Evolutionary conservation across 2,888 invertebrate species (phyloP).

Genomic region (Lypha dubia): DNA sequence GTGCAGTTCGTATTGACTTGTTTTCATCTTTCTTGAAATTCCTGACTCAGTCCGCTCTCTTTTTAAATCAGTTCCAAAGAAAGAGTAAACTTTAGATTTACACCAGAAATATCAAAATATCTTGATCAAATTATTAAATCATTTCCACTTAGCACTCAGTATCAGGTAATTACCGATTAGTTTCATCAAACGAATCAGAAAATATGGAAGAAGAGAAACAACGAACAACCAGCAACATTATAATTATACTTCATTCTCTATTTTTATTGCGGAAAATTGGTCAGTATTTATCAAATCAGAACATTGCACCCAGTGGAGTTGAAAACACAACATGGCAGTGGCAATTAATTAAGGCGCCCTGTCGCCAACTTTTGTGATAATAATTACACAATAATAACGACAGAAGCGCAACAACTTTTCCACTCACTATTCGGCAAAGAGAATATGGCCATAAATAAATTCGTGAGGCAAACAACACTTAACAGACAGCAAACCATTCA

Average conservation of each 20-base stretch:
- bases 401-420: conserved; percentile 7
- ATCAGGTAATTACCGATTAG: conserved; percentile 47
- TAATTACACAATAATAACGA: conserved; percentile 62
- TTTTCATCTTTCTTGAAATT: background rate
- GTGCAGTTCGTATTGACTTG: background rate
- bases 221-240: conserved; percentile 22
- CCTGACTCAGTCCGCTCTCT: background rate
- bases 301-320: conserved; percentile 71
- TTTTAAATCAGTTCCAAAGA: background rate
- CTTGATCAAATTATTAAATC: conserved; percentile 37
- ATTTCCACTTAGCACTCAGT: conserved; percentile 39
- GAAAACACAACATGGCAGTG: conserved; percentile 67
- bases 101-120: background rate
- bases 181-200: conserved; percentile 40
- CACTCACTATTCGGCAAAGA: background rate
- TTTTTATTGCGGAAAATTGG: conserved; percentile 63
- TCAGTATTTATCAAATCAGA: conserved; percentile 67
- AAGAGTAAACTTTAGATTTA: conserved; percentile 8
- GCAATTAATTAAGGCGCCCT: conserved; percentile 73
- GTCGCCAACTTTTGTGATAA: conserved; percentile 69
- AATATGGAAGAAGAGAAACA: background rate
- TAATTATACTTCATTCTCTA: conserved; percentile 59
- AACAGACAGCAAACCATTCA: background rate
- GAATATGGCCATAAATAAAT: conserved; percentile 37
- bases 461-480: conserved; percentile 45